Base-by-base conservation (phyloP, 2,888 invertebrate genomes). In the Athripsodes cinereus region DNA sequence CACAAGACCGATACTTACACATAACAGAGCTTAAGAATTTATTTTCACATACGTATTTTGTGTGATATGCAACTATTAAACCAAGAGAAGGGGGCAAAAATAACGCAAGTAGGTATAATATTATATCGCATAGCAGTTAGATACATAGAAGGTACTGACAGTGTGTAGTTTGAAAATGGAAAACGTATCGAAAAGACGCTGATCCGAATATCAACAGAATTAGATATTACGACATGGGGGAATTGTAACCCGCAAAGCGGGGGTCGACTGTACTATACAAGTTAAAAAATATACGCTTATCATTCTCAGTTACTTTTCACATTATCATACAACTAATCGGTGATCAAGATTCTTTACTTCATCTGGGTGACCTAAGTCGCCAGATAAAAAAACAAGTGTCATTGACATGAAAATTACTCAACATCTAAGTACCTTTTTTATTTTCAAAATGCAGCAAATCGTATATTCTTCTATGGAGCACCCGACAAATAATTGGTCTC, bases 191-290 rank as follows among this genome's bases (percentile, higher is more conserved):
- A 21, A 76, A 73, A 77, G 78, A 77, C 73, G 78, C 79, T 79
- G 79, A 79, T 78, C 77, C 77, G 76, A 78, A 79, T 76, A 75
- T 77, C 76, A 70, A 74, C 75, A 71, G 72, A 79, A 79, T 78
- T 78, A 79, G 78, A 78, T 75, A 73, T 78, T 79, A 79, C 78
- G 79, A 78, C 76, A 70, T 69, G 66, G 58, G 78, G 79, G 78
- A 79, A 78, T 79, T 77, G 76, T 69, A 61, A 35, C 58, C 13
- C 59, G n/a, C 59, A 48, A 21, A 48, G 53, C 40, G 56, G 26
- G 57, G 19, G 54, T 21, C 31, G 35, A 52, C 19, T 18, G 47
- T 44, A 22, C 20, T 18, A 34, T n/a, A n/a, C n/a, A n/a, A n/a
- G n/a, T n/a, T n/a, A n/a, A n/a, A n/a, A n/a, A n/a, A n/a, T n/a